Evolutionary conservation across 2,797 vertebrate species (phyloP), one percentile per base, ranked within the genome.

Genomic region (Sebastes melanostomus): DNA sequence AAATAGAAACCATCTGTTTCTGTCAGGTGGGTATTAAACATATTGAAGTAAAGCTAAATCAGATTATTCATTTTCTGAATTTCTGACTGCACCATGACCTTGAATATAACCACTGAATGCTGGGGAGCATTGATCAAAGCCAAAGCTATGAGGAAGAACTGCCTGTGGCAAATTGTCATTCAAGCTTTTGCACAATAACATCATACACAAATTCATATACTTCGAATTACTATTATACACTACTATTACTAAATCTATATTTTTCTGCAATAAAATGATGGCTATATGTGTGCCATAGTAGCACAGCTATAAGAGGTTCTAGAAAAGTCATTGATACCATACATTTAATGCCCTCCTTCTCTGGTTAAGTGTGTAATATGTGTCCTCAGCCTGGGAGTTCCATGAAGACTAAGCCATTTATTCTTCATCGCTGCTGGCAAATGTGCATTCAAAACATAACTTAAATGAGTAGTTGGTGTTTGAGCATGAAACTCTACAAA

Each of bases 1-100:
- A 84, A 88, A 92, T 77, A 30, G 70, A 82, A 77, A 58, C 79
- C 79, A 83, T 89, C 61, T 84, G 66, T 88, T 81, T 75, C 76
- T 85, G 74, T 86, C 78, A 83, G 50, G 3, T 67, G 9, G 38
- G 73, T 71, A 87, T 80, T 83, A 84, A 89, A 84, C 24, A 79
- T 77, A 80, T 32, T 58, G 75, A 77, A 72, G 63, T 67, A 56
- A 72, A 66, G 25, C 24, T 81, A 63, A 82, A 85, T 79, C 58
- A 75, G 56, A 76, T 78, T 68, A 42, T 67, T 70, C 8, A 68
- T 75, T 73, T 82, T 34, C 8, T 4, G 63, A 68, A 58, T 72
- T 72, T 46, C 65, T 75, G 50, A 69, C 65, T 67, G 36, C 20
- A 34, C 32, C 11, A 18, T 79, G 81, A 89, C 86, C 88, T 89